Base-by-base conservation (phyloP, 2,888 invertebrate genomes). In the Trypoxylon attenuatum region DNA sequence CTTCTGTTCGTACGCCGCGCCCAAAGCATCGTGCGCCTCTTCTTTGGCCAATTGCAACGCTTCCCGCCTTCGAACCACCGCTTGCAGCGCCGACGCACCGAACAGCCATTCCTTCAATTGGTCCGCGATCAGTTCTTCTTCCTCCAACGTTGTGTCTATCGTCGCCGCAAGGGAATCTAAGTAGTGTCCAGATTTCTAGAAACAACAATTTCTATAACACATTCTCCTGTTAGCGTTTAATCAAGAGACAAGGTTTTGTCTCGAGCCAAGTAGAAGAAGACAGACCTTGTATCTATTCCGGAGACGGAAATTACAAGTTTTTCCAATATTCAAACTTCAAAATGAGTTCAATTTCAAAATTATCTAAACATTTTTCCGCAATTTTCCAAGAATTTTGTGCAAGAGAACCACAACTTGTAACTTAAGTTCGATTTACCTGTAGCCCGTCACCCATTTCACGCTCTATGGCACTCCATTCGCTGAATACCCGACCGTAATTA, bases 381-480 rank as follows among this genome's bases (percentile, higher is more conserved):
- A n/a, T n/a, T n/a, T n/a, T n/a, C n/a, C n/a, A n/a, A n/a, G n/a
- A n/a, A n/a, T n/a, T n/a, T n/a, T n/a, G n/a, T n/a, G n/a, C n/a
- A n/a, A n/a, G n/a, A n/a, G n/a, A n/a, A n/a, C n/a, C n/a, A n/a
- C n/a, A n/a, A n/a, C 15, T 16, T 21, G 8, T 5, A 38, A n/a
- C 1, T 38, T 8, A 52, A 65, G 33, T 6, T 4, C 13, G 8
- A 38, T 42, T 46, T 79, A 88, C 88, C 84, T 94, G 94, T 50
- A 95, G 82, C 0, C 93, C 93, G 82, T 95, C 94, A 0, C 92
- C 94, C 93, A 95, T 94, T 62, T 93, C 92, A 74, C 91, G 93
- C 82, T 95, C 95, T 51, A 93, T 91, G 25, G 92, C 94, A 83
- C 94, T 94, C 94, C 95, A 95, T 84, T 95, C 95, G 76, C 94